phyloP scores from a whole-genome alignment of 2,888 invertebrate genomes.

The Phyto melanocephala region DNA sequence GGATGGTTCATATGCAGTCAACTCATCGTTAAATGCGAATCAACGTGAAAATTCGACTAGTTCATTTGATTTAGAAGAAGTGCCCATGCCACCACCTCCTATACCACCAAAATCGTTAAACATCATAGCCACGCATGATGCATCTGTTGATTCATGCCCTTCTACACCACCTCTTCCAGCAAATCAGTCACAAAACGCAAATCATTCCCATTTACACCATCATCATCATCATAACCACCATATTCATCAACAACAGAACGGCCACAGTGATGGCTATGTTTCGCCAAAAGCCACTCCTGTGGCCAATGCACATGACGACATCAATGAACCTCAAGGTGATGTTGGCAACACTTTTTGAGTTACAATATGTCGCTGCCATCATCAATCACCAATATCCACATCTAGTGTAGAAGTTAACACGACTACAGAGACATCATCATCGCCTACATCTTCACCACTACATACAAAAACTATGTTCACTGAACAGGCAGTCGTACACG shows the following conservation, averaged over 20 bases:
- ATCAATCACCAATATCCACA: conserved; percentile 69
- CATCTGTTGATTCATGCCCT: conserved; percentile 33
- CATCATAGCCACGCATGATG: conserved; percentile 63
- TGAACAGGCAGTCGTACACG: conserved; percentile 73
- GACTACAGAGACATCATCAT: conserved; percentile 60
- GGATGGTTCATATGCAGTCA: conserved; percentile 63
- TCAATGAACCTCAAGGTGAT: conserved; percentile 69
- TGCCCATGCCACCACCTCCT: conserved; percentile 77
- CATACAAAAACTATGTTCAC: conserved; percentile 68
- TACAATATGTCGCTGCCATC: conserved; percentile 78
- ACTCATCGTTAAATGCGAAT: conserved; percentile 71
- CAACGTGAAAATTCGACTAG: conserved; percentile 74
- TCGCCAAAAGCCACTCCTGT: conserved; percentile 70
- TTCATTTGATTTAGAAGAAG: conserved; percentile 76
- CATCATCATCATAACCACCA: conserved; percentile 64
- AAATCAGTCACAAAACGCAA: conserved; percentile 49
- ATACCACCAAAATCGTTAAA: conserved; percentile 77
- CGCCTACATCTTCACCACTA: conserved; percentile 70
- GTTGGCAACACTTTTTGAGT: conserved; percentile 77
- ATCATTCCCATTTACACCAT: conserved; percentile 65
- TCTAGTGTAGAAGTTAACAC: conserved; percentile 65
- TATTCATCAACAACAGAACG: conserved; percentile 68
- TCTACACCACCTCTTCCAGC: conserved; percentile 38
- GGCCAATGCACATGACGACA: conserved; percentile 47
- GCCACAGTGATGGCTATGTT: conserved; percentile 72